Percentiles rank a stretch among this genome's conserved stretches.
Evolutionary conservation across 1,140 invertebrate genomes (phyloP).

Genomic region (Dinoponera quadriceps): DNA sequence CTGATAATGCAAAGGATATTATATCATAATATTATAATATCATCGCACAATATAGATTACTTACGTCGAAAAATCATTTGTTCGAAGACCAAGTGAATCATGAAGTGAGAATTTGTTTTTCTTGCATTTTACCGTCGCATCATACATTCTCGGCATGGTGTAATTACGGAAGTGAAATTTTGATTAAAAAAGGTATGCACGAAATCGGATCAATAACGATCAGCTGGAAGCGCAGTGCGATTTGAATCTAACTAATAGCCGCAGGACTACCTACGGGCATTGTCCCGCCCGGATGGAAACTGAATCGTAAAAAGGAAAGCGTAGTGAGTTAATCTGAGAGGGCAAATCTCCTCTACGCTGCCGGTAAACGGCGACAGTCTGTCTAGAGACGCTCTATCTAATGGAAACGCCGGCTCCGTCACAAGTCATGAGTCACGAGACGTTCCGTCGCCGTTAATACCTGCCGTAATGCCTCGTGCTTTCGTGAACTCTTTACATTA

Average conservation of each 20-base stretch:
- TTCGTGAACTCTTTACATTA: slow-evolving; percentile 2
- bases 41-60: no score
- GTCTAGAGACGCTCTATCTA: slow-evolving; percentile 66
- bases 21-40: no score
- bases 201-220: neutral
- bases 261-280: neutral
- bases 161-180: neutral
- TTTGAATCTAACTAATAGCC: neutral
- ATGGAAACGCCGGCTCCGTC: slow-evolving; percentile 37
- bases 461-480: slow-evolving; percentile 23
- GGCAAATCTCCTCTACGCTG: slow-evolving; percentile 41
- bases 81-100: no score
- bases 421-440: slow-evolving; percentile 47
- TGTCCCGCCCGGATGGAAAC: slow-evolving; percentile 17
- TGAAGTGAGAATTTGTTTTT: no score
- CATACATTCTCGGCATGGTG: neutral
- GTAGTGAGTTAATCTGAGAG: slow-evolving; percentile 40
- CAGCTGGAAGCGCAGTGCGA: neutral
- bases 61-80: no score
- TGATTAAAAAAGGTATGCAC: neutral
- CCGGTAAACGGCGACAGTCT: slow-evolving; percentile 67
- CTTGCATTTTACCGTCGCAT: no score
- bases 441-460: slow-evolving; percentile 26
- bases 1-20: no score
- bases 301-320: slow-evolving; percentile 50